Percentiles rank a stretch among this genome's conserved stretches.
Evolutionary conservation across 2,888 invertebrate genomes (phyloP).

Genomic region (Buathra laborator): DNA sequence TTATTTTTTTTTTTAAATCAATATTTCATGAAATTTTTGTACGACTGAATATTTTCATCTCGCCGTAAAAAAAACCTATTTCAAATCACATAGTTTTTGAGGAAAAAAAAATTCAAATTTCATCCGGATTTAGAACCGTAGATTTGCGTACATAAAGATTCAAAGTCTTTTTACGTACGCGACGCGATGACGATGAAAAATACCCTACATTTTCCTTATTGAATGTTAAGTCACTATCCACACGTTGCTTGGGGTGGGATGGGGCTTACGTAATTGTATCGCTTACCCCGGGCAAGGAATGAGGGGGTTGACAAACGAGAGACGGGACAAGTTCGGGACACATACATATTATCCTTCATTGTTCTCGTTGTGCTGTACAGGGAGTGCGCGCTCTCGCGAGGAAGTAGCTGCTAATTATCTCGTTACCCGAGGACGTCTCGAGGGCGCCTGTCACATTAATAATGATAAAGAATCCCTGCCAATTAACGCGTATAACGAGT

Average conservation of each 20-base stretch:
- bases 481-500: slow-evolving; percentile 79
- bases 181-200: not conserved
- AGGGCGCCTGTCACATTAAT: slow-evolving; percentile 67
- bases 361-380: not conserved
- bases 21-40: too few relatives aligned
- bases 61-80: too few relatives aligned
- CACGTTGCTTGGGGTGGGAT: not conserved
- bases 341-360: not conserved
- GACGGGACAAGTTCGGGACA: slow-evolving; percentile 7
- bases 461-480: slow-evolving; percentile 74
- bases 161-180: too few relatives aligned
- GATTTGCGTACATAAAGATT: too few relatives aligned
- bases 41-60: too few relatives aligned
- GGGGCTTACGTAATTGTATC: not conserved
- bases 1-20: too few relatives aligned
- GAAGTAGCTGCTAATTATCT: slow-evolving; percentile 73
- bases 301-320: not conserved
- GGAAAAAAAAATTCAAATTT: too few relatives aligned
- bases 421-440: slow-evolving; percentile 66
- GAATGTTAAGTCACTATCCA: not conserved
- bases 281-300: not conserved
- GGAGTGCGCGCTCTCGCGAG: not conserved
- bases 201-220: not conserved
- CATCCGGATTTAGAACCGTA: too few relatives aligned
- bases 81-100: too few relatives aligned